Base-by-base conservation (phyloP, 2,113 vertebrate species). In the Hucho hucho region DNA sequence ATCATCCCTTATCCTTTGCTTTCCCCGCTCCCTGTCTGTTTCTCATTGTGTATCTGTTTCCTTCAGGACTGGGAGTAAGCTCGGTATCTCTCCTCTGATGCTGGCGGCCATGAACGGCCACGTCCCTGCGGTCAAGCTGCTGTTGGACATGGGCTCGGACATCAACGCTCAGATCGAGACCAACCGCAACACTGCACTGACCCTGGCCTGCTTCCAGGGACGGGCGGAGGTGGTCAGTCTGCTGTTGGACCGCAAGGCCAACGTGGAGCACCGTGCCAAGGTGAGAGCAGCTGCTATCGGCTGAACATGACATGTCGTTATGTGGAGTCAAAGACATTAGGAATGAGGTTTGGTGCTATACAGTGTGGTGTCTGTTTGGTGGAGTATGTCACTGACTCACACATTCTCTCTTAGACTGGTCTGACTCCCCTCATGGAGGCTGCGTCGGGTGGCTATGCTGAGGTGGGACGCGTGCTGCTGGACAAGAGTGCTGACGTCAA, bases 401-500 rank as follows among this genome's bases (percentile, higher is more conserved):
- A 28, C 24, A 25, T 73, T 73, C 72, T 24, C 76, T 24, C 2
- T 49, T 83, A 96, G 95, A 96, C 95, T 84, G 95, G 95, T 69
- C 93, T 96, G 69, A 96, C 95, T 2, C 95, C 95, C 37, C 89
- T 96, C 75, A 96, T 96, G 95, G 95, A 96, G 91, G 95, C 95
- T 2, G 95, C 95, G 70, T 96, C 95, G 43, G 95, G 95, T 80
- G 95, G 95, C 28, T 96, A 96, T 81, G 95, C 95, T 70, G 95
- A 96, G 82, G 95, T 96, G 83, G 95, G 95, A 77, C 94, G 95
- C 78, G 95, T 96, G 86, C 94, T 96, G 64, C 93, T 96, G 81
- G 95, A 96, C 85, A 96, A 96, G 89, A 95, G 95, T 85, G 95
- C 95, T 1, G 95, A 96, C 87, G 95, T 96, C 77, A 96, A 96